Conservation (phyloP, 1,140 invertebrate genomes). For the Latrodectus geometricus region DNA sequence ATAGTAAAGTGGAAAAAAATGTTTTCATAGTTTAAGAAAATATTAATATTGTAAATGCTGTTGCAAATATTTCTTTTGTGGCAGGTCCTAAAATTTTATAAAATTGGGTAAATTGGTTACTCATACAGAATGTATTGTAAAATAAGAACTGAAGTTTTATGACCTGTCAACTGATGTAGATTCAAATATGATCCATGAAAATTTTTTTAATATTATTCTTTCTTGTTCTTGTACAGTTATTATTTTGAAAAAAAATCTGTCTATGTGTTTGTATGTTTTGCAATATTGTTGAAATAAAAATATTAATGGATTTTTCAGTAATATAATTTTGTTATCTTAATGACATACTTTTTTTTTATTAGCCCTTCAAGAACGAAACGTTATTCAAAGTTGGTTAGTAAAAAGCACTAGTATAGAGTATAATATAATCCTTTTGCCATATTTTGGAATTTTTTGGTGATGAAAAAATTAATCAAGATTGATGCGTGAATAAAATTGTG, state of each 20-base stretch:
- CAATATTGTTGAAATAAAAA: conserved; percentile 51
- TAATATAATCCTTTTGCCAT: too few relatives aligned
- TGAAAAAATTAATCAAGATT: too few relatives aligned
- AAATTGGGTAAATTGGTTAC: background rate
- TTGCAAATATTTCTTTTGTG: background rate
- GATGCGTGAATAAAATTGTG: too few relatives aligned
- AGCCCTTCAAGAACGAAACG: too few relatives aligned
- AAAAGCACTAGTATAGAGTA: too few relatives aligned
- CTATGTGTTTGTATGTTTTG: conserved; percentile 56
- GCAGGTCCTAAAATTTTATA: background rate
- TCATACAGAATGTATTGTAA: background rate
- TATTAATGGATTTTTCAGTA: background rate
- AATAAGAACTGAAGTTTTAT: background rate
- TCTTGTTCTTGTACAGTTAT: conserved; percentile 46
- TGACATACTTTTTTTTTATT: too few relatives aligned
- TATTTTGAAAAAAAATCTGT: conserved; percentile 32
- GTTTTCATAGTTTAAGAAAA: background rate
- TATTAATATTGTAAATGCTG: background rate
- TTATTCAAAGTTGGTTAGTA: too few relatives aligned
- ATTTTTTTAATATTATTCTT: conserved; percentile 7
- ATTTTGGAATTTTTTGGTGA: too few relatives aligned
- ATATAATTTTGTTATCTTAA: too few relatives aligned
- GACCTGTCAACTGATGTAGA: background rate
- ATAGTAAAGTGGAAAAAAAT: background rate
- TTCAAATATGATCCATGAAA: background rate